These are phyloP conservation scores for Phalacrocorax carbo DNA, from an alignment of 2,113 vertebrate genomes.

Conservation along the genomic window DNA sequence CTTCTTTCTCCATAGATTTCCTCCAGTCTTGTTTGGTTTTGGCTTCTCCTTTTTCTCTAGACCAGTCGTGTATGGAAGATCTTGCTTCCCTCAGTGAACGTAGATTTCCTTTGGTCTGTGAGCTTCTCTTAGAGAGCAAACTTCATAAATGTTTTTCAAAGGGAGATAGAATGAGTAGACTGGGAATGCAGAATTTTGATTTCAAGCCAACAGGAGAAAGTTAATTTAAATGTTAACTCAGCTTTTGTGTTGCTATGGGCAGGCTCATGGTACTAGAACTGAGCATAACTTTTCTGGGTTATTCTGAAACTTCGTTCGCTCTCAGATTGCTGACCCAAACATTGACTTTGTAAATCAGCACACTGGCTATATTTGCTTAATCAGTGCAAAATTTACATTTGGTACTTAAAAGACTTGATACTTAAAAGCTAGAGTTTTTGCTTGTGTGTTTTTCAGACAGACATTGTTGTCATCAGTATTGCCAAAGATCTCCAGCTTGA, in stretches of 20 bases:
- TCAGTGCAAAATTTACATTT: background rate
- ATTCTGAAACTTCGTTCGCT: background rate
- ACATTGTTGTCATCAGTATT: conserved; percentile 78
- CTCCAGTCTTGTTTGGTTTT: background rate
- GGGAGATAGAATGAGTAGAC: background rate
- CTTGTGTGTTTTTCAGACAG: conserved; percentile 73
- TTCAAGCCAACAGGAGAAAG: background rate
- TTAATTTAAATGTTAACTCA: background rate
- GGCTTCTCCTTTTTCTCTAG: background rate
- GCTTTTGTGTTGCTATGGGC: background rate
- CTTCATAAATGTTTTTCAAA: background rate
- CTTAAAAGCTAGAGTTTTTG: background rate
- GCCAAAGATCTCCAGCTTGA: conserved; percentile 70
- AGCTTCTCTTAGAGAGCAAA: background rate
- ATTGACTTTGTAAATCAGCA: background rate
- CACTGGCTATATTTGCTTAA: background rate
- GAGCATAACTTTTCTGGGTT: background rate
- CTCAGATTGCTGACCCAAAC: background rate
- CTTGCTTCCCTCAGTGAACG: background rate
- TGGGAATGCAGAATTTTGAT: background rate
- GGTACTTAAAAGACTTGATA: background rate
- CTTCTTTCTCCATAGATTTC: background rate
- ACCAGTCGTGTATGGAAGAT: background rate
- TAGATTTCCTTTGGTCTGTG: background rate
- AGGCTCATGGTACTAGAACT: background rate